Evolutionary conservation across 2,888 invertebrate species (phyloP).

Genomic region (Melanophora roralis): DNA sequence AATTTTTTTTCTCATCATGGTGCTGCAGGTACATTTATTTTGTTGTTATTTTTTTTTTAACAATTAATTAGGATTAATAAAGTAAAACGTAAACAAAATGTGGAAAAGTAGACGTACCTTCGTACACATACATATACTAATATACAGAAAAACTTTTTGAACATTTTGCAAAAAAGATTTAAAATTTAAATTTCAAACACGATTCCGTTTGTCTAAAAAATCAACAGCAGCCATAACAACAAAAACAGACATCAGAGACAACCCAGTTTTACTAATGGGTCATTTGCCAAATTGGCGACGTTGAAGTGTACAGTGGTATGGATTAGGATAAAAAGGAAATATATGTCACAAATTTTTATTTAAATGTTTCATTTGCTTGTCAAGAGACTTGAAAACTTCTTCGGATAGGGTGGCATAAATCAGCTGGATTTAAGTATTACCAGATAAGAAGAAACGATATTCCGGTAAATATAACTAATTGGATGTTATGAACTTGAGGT

Average conservation of each 20-base stretch:
- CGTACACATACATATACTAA: no score
- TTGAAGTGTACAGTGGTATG: background rate
- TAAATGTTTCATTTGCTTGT: no score
- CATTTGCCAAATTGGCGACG: constrained; percentile 54
- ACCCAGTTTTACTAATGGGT: constrained; percentile 52
- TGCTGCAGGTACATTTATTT: background rate
- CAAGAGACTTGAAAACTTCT: no score
- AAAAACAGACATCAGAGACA: constrained; percentile 36
- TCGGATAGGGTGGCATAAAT: no score
- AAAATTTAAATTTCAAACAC: background rate
- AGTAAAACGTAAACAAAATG: constrained; percentile 8
- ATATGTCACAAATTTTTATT: no score
- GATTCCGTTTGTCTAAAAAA: background rate
- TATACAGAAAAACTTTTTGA: background rate
- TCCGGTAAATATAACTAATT: no score
- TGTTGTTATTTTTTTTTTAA: background rate
- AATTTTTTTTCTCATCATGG: background rate
- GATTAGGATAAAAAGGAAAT: background rate
- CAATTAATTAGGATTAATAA: constrained; percentile 44
- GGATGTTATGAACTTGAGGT: no score
- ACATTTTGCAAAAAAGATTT: background rate
- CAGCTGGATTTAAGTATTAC: no score
- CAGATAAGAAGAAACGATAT: no score
- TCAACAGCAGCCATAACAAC: background rate
- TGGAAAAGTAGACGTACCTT: background rate